phyloP scores from a whole-genome alignment of 2,797 vertebrate genomes.

The Gila robusta region DNA sequence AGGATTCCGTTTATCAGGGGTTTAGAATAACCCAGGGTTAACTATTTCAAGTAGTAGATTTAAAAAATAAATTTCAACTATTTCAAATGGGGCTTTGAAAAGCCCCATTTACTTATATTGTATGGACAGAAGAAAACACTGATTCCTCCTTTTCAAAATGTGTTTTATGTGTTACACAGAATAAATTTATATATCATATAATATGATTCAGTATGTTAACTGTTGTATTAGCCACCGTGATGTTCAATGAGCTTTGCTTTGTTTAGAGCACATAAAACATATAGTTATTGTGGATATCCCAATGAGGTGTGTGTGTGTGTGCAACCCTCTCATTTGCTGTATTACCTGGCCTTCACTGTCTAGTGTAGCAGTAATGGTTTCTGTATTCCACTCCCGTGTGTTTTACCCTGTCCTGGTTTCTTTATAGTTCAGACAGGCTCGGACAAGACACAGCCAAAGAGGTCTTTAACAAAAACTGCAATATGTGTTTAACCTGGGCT shows the following conservation, averaged over 20 bases:
- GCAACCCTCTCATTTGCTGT: background rate
- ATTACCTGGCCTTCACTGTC: constrained; percentile 1
- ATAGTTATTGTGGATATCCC: background rate
- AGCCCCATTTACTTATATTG: too few relatives aligned
- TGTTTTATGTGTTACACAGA: background rate
- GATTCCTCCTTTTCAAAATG: too few relatives aligned
- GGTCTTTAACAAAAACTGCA: constrained; percentile 38
- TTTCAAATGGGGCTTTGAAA: too few relatives aligned
- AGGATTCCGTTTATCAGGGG: too few relatives aligned
- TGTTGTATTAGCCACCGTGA: background rate
- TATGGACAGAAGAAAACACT: too few relatives aligned
- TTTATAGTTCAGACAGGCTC: constrained; percentile 51
- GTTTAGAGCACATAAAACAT: background rate
- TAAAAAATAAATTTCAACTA: too few relatives aligned
- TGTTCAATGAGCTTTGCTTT: background rate
- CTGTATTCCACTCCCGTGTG: constrained; percentile 14
- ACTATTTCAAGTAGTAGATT: too few relatives aligned
- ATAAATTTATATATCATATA: background rate
- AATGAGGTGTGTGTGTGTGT: background rate
- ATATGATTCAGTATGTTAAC: background rate
- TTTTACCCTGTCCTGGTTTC: background rate
- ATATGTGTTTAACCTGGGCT: constrained; percentile 37
- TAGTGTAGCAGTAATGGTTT: constrained; percentile 11
- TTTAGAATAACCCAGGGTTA: too few relatives aligned
- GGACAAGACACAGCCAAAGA: constrained; percentile 35